Conservation (phyloP, 2,113 vertebrate genomes). For the Varanus salvator region DNA sequence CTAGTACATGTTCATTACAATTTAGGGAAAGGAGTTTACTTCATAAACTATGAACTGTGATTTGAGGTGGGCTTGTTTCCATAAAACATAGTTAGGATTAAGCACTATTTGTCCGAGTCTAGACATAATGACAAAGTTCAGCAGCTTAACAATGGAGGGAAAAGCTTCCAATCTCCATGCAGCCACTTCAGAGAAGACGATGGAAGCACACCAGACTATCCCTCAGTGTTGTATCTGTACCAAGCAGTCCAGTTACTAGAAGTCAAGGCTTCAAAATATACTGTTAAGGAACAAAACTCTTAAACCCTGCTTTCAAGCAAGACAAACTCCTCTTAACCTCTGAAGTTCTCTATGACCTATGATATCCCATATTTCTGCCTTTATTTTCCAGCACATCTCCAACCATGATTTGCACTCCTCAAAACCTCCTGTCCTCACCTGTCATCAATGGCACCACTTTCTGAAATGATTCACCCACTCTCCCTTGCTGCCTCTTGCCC, state of each 20-base stretch:
- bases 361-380: neutral
- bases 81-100: no score
- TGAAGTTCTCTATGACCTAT: neutral
- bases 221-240: no score
- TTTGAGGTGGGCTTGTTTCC: no score
- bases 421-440: neutral
- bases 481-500: neutral
- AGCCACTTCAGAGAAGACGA: no score
- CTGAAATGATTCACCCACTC: neutral
- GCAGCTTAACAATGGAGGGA: no score
- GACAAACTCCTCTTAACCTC: neutral
- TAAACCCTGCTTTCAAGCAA: neutral
- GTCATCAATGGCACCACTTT: neutral
- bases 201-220: no score
- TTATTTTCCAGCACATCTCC: neutral
- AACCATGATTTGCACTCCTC: neutral
- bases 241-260: neutral
- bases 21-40: no score
- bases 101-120: no score
- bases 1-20: no score
- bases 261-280: neutral
- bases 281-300: neutral
- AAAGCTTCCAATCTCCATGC: no score
- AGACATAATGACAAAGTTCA: no score
- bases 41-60: no score